Conservation (phyloP, 1,140 invertebrate species). For the Drosophila repletoides region DNA sequence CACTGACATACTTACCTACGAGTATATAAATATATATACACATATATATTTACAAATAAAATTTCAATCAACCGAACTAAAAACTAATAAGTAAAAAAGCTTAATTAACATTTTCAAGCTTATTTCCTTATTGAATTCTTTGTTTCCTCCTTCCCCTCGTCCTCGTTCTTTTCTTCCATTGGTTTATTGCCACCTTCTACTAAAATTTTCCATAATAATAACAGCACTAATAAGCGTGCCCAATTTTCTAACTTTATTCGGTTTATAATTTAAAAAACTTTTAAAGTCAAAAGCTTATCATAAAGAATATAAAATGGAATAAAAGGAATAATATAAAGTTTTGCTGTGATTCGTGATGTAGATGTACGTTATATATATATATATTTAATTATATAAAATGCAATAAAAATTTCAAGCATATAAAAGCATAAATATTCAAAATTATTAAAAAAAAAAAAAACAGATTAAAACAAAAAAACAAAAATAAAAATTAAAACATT, state of each 20-base stretch:
- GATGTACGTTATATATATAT: conserved; percentile 82
- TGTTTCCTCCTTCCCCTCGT: too few species aligned
- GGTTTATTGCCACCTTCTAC: conserved; percentile 31
- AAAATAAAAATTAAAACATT: conserved; percentile 52
- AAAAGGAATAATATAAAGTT: conserved; percentile 70
- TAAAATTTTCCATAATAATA: conserved; percentile 43
- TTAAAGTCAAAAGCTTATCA: conserved; percentile 70
- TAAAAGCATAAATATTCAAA: conserved; percentile 66
- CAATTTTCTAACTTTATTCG: conserved; percentile 34
- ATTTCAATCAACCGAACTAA: conserved; percentile 68
- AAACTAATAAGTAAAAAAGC: conserved; percentile 49
- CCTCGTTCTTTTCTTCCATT: conserved; percentile 15
- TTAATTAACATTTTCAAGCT: conserved; percentile 17
- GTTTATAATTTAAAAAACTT: conserved; percentile 50
- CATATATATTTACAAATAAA: conserved; percentile 49
- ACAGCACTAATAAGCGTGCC: conserved; percentile 42
- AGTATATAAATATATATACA: conserved; percentile 48
- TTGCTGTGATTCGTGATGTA: conserved; percentile 75
- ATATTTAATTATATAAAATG: conserved; percentile 80
- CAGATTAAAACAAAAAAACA: conserved; percentile 18
- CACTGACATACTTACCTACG: conserved; percentile 76
- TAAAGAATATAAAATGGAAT: conserved; percentile 59
- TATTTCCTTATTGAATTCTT: conserved; percentile 20
- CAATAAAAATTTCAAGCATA: conserved; percentile 76
- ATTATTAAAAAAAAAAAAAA: conserved; percentile 40